These are phyloP conservation scores for Hydriomena furcata DNA, from an alignment of 2,888 invertebrate species.

Conservation along the genomic window DNA sequence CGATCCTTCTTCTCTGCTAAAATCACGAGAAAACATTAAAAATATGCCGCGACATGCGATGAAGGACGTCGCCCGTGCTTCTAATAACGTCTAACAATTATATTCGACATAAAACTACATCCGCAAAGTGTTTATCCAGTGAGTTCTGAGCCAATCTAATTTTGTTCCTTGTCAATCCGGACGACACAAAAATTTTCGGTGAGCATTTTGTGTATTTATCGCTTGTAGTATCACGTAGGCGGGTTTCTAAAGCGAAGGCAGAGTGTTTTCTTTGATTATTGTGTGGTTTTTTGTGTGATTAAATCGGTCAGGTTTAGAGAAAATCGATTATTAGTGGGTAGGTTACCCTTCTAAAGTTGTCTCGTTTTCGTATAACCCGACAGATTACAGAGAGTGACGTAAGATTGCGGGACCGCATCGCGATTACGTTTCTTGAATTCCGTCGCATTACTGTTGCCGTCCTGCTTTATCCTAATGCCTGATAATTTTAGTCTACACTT, in stretches of 20 bases:
- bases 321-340: slow-evolving; percentile 83
- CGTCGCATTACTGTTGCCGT: slow-evolving; percentile 57
- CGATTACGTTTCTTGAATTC: slow-evolving; percentile 50
- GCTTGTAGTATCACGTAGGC: slow-evolving; percentile 37
- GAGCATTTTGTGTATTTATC: slow-evolving; percentile 63
- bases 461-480: slow-evolving; percentile 52
- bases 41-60: slow-evolving; percentile 67
- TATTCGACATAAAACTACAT: slow-evolving; percentile 52
- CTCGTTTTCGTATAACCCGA: slow-evolving; percentile 66
- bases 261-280: slow-evolving; percentile 41
- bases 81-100: slow-evolving; percentile 58
- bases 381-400: slow-evolving; percentile 63
- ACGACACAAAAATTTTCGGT: slow-evolving; percentile 70
- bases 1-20: slow-evolving; percentile 69
- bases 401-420: slow-evolving; percentile 57
- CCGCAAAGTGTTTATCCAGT: slow-evolving; percentile 70
- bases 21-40: slow-evolving; percentile 72
- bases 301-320: slow-evolving; percentile 57
- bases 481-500: slow-evolving; percentile 50
- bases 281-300: slow-evolving; percentile 36
- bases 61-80: slow-evolving; percentile 47
- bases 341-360: slow-evolving; percentile 58
- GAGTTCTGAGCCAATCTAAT: slow-evolving; percentile 76
- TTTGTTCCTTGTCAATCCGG: slow-evolving; percentile 71
- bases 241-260: slow-evolving; percentile 34